Base-by-base conservation (phyloP, 2,113 vertebrate genomes). In the Pterocles orientalis region DNA sequence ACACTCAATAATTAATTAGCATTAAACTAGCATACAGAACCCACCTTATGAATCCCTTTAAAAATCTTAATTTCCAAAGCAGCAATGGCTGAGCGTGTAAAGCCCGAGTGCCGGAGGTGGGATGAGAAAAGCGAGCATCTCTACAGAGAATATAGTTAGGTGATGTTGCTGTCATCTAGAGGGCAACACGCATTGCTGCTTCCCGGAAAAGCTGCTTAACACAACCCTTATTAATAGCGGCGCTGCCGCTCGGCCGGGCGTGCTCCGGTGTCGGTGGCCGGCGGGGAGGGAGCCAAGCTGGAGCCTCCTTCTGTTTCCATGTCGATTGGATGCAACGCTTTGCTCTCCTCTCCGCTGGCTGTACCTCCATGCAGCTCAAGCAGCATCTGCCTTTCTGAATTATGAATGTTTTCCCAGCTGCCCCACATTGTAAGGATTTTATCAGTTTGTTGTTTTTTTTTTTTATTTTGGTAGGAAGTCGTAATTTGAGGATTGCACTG, bases 151-250 rank as follows among this genome's bases (percentile, higher is more conserved):
- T 8, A 6, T 3, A 2, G 31, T 14, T 10, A 8, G 86, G 69
- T 73, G 60, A n/a, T 5, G 19, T 28, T 90, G 90, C 69, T 94
- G 86, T 68, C 86, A 84, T 62, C 82, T 81, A 81, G 86, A 85
- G 79, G 70, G 64, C 82, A 73, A 64, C 69, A 25, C 25, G 19
- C 45, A 60, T 45, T 7, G 29, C 34, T 47, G 77, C 82, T 66
- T 65, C 86, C 85, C 10, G 56, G 82, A 58, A 78, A 56, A 79
- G 86, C 75, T 64, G 60, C 51, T 83, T 34, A 84, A 33, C 25
- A 1, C 39, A 13, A 3, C 85, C 62, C 57, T 81, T 5, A 51
- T 54, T 60, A 57, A 77, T 18, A 29, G 4, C 0, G 2, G 43
- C 0, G 18, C 77, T 47, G 48, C 65, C 8, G 58, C 65, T 57